Conservation (phyloP, 2,888 invertebrate genomes). For the Lasioglossum leucozonium region DNA sequence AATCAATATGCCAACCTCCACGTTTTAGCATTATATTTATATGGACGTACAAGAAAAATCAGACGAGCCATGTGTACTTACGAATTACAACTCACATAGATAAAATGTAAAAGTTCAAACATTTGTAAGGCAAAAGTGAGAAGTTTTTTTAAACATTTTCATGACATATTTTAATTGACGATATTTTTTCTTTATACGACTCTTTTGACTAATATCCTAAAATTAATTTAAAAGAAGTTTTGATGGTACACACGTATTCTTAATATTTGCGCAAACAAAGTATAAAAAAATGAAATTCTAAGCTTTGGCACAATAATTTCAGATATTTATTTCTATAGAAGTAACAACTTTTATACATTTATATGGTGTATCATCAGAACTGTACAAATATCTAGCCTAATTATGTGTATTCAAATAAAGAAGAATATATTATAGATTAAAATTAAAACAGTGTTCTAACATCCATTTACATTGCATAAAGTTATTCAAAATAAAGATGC, state of each 20-base stretch:
- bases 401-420: conserved; percentile 14
- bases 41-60: not conserved
- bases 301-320: conserved; percentile 24
- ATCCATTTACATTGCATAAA: conserved; percentile 29
- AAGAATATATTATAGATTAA: conserved; percentile 22
- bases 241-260: conserved; percentile 23
- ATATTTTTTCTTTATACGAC: conserved; percentile 32
- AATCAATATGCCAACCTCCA: not conserved
- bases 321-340: not conserved
- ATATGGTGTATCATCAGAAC: conserved; percentile 40
- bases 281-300: conserved; percentile 10
- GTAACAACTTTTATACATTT: conserved; percentile 18
- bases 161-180: conserved; percentile 42
- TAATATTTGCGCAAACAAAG: not conserved
- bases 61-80: conserved; percentile 40
- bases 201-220: conserved; percentile 32
- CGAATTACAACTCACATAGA: conserved; percentile 52
- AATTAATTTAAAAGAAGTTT: conserved; percentile 42
- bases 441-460: conserved; percentile 21
- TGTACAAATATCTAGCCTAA: conserved; percentile 42
- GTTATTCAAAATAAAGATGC: conserved; percentile 38
- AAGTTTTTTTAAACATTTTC: conserved; percentile 40
- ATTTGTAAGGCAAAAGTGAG: conserved; percentile 32
- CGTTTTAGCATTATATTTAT: not conserved
- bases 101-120: conserved; percentile 35